Evolutionary conservation across 2,888 invertebrate genomes (phyloP), one percentile per base, ranked within the genome.

Genomic region (Mythimna loreyi): DNA sequence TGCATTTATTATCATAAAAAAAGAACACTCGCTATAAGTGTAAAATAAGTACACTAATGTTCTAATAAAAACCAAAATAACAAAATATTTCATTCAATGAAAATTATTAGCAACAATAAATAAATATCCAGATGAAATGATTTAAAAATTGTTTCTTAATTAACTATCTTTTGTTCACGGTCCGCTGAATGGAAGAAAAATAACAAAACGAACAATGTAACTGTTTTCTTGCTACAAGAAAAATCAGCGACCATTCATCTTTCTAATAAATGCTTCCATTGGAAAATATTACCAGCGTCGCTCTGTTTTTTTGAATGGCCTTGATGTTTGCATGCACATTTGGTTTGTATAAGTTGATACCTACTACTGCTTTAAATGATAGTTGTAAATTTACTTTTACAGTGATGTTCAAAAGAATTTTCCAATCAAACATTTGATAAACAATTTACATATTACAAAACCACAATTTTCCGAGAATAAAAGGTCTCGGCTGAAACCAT

Each of bases 111-210:
- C 40, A 43, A 40, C n/a, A 25, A 25, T 2, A 19, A 19, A 13
- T 4, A 21, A 59, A 49, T 30, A 25, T 36, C 25, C n/a, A 19
- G 11, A 23, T 60, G 9, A 45, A 36, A 45, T 33, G 0, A 61
- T 28, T 45, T 11, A n/a, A 69, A 52, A 66, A 13, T 56, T 65
- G 25, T 56, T 43, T 33, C 11, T 52, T 57, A 7, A 13, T 66
- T 75, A 56, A 25, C 43, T 50, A 75, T 45, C n/a, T 67, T 57
- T 50, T 74, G 19, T 70, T 11, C n/a, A 36, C 36, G 66, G 23
- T 52, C 45, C 50, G 23, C 9, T 57, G 50, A 57, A 55, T 21
- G 36, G 36, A 11, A 53, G 23, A 45, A 75, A 67, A 72, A 75
- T 57, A 75, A 67, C 28, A 45, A 36, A 52, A 57, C 23, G 8